Conservation (phyloP, 1,140 invertebrate species). For the Cryptotermes secundus region DNA sequence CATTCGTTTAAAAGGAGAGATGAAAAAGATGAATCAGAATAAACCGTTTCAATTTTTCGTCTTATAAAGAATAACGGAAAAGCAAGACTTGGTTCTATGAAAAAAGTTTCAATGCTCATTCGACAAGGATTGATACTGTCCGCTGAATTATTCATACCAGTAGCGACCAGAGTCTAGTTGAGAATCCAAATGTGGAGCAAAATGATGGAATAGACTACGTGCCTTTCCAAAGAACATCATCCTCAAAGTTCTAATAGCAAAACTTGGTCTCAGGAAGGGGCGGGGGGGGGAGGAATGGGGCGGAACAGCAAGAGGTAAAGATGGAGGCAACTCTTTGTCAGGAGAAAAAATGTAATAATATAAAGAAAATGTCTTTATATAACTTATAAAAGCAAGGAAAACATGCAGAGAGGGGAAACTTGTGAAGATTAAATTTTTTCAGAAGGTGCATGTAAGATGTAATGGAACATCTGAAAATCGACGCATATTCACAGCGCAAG, state of each 20-base stretch:
- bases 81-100: not conserved
- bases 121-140: constrained; percentile 30
- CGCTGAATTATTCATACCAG: constrained; percentile 32
- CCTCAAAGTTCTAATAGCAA: not conserved
- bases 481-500: not conserved
- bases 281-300: too few species aligned
- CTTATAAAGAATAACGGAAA: constrained; percentile 14
- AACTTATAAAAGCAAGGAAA: not conserved
- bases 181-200: constrained; percentile 21
- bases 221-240: constrained; percentile 17
- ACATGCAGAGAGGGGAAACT: not conserved
- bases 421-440: constrained; percentile 7
- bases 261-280: not conserved
- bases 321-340: not conserved
- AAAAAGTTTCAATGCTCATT: constrained; percentile 30
- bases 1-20: constrained; percentile 2
- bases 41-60: constrained; percentile 17
- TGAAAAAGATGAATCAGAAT: not conserved
- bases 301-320: not conserved
- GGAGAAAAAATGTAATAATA: not conserved
- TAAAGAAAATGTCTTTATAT: constrained; percentile 19
- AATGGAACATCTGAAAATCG: constrained; percentile 1
- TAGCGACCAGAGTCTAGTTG: constrained; percentile 17
- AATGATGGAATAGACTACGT: constrained; percentile 30
- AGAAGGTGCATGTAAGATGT: not conserved